Base-by-base conservation (phyloP, 2,888 invertebrate species). In the Yponomeuta malinellus region DNA sequence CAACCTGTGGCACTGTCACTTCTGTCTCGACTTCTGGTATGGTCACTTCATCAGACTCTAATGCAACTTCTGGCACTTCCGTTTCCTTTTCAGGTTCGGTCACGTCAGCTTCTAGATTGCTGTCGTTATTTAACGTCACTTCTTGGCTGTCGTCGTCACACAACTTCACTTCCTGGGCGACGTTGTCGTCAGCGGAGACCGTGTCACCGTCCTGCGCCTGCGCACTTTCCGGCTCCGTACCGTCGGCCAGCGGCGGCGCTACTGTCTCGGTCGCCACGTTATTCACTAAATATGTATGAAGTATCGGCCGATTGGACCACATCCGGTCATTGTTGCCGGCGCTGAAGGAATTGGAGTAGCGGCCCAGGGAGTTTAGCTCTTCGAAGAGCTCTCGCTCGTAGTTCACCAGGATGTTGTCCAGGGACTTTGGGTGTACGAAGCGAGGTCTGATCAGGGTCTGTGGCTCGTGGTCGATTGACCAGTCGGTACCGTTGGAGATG, bases 341-440 rank as follows among this genome's bases (percentile, higher is more conserved):
- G 12, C 23, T 77, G 76, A 82, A 77, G 75, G 79, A 78, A 72
- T 80, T 75, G 15, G 52, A 59, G 78, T 89, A 89, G 2, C 91
- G 85, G 3, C 96, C 96, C 68, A 96, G 86, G 3, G 95, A 94
- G 82, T 96, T 95, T 70, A 96, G 84, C 79, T 95, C 96, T 79
- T 94, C 96, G 82, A 95, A 96, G 76, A 95, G 88, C 83, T 94
- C 94, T 78, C 95, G 90, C 84, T 96, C 95, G 83, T 96, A 95
- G 78, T 95, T 95, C 9, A 95, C 86, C 71, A 96, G 84, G 71
- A 95, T 92, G 70, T 95, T 94, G 83, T 96, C 96, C 70, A 95
- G 81, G 72, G 94, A 95, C 80, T 96, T 96, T 0, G 96, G 96
- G 77, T 96, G 95, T 48, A 95, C 92, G 78, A 89, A 94, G 72